Base-by-base conservation (phyloP, 2,113 vertebrate species). In the Seriola dumerili region DNA sequence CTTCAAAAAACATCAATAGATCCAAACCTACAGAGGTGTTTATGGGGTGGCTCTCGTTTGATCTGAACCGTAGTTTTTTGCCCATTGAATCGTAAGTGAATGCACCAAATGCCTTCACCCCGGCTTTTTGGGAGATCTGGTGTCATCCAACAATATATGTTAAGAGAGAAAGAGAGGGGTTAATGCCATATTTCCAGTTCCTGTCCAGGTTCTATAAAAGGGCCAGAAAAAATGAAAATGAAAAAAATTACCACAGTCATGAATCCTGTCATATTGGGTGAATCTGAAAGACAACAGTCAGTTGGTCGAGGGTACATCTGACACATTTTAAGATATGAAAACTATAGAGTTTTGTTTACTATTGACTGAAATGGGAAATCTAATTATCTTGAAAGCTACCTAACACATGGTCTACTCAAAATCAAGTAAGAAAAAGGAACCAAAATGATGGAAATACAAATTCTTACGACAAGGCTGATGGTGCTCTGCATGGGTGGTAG, bases 1-100 rank as follows among this genome's bases (percentile, higher is more conserved):
- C 91, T 2, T 94, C 87, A 44, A 95, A 95, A 54, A 95, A 78
- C 84, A 96, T 85, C 83, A 96, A 88, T 34, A 95, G 77, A 52
- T 96, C 94, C 93, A 95, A 21, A 62, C 79, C 72, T 6, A 88
- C 17, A 4, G 92, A 90, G 48, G 86, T 74, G 89, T 95, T 95
- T 0, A 32, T 8, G 8, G 74, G 59, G 10, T 48, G 2, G 85
- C 87, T 91, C 32, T 87, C 88, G 8, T 94, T 94, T 23, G 94
- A 91, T 61, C 72, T 93, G 90, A 96, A 94, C 21, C 92, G 92
- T 6, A 96, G 93, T 69, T 93, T 94, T 73, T 90, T 93, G 44
- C 83, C 85, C 84, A 78, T 85, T 4, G 93, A 89, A 72, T 96
- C 94, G 1, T 93, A 95, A n/a, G 86, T 89, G 85, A 92, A 95